Base-by-base conservation (phyloP, 2,113 vertebrate genomes). In the Notiomystis cincta region DNA sequence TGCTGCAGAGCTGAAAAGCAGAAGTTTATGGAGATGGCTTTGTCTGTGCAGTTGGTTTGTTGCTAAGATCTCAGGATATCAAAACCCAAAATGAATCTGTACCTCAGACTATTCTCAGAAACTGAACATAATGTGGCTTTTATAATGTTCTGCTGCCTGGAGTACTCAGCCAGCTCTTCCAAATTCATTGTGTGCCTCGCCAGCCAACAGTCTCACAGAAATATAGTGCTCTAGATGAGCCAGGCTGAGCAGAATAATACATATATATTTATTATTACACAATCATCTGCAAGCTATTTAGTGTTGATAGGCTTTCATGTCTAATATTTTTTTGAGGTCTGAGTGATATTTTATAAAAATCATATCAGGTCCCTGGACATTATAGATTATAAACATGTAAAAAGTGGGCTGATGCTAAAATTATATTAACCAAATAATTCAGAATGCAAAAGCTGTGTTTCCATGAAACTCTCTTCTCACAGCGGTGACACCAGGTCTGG, bases 41-140 rank as follows among this genome's bases (percentile, higher is more conserved):
- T 0, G 0, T 31, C 71, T 67, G 37, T 75, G 48, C 7, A 0
- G 21, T 53, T 47, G 42, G 35, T 38, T 71, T 1, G 2, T 85
- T 87, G 50, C 64, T 31, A 30, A 71, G 61, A 75, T 70, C 57
- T 90, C 38, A 28, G 64, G 31, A 13, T 31, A n/a, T 71, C 22
- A 35, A 58, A 75, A 3, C 9, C 20, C 47, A 2, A n/a, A 79
- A 85, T 54, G 67, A 66, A 30, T 19, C 28, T 0, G 0, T 21
- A 3, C 16, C 38, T 66, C 13, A 7, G 21, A 35, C 60, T 90
- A 4, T 82, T 87, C 51, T 89, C 82, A 70, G 88, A 61, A 75
- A 48, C 3, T 0, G 16, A 91, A 37, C 38, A 42, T 53, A 78
- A 75, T 33, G 48, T 0, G 2, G 54, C 35, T 90, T 90, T 78